Evolutionary conservation across 2,797 vertebrate genomes (phyloP).

Genomic region (Hydrolagus colliei): DNA sequence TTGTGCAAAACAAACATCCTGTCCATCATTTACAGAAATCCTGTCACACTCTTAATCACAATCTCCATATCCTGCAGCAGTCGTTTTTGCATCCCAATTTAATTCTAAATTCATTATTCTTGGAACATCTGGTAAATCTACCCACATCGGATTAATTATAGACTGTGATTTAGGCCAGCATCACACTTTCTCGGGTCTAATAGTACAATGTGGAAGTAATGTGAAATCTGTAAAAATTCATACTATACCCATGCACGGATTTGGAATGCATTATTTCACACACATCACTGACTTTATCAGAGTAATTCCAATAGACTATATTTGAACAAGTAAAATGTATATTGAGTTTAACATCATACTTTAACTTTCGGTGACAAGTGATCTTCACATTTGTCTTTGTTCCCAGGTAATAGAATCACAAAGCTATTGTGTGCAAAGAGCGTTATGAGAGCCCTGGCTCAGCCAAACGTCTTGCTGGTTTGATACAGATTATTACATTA

Average conservation of each 20-base stretch:
- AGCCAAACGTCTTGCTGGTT: no score
- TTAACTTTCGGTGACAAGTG: no score
- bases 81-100: conserved; percentile 21
- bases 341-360: no score
- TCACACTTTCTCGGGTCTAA: not conserved
- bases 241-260: not conserved
- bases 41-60: conserved; percentile 16
- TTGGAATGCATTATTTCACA: not conserved
- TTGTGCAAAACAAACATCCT: not conserved
- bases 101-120: not conserved
- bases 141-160: conserved; percentile 3
- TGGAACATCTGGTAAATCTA: not conserved
- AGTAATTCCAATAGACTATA: not conserved
- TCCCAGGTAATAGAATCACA: no score
- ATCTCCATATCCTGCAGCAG: not conserved
- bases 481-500: no score
- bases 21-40: not conserved
- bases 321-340: not conserved
- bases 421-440: no score
- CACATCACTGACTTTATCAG: not conserved
- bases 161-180: not conserved
- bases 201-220: not conserved
- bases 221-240: not conserved
- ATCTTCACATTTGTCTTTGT: no score
- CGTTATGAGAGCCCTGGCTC: no score